phyloP scores from a whole-genome alignment of 64 coral and sea anemone species.

The Dendrophyllia cribrosa region DNA sequence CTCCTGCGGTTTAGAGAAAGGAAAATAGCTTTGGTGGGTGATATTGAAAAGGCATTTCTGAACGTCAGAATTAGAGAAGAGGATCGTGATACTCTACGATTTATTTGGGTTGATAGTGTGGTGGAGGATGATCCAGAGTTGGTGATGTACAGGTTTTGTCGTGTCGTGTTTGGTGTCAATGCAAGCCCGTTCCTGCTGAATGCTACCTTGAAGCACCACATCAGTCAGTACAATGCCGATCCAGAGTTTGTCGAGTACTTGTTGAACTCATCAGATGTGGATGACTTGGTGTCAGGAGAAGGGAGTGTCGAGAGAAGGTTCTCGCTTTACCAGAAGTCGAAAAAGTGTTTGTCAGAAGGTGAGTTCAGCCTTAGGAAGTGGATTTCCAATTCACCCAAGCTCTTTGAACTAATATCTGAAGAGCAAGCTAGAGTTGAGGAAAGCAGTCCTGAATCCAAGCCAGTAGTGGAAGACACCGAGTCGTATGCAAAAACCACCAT shows the following conservation, averaged over 20 bases:
- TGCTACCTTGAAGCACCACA: slow-evolving; percentile 49
- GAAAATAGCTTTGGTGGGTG: neutral
- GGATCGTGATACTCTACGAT: neutral
- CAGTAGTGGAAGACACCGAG: slow-evolving; percentile 34
- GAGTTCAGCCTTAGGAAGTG: slow-evolving; percentile 64
- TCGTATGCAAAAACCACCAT: neutral
- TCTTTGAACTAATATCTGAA: slow-evolving; percentile 45
- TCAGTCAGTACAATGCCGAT: slow-evolving; percentile 32
- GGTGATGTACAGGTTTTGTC: neutral
- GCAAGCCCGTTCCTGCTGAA: slow-evolving; percentile 19
- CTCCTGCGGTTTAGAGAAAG: neutral
- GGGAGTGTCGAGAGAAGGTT: neutral
- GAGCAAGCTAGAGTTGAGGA: slow-evolving; percentile 19
- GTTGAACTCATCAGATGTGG: slow-evolving; percentile 42
- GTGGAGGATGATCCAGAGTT: slow-evolving; percentile 6
- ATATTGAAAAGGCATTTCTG: slow-evolving; percentile 28
- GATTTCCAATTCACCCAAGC: slow-evolving; percentile 39
- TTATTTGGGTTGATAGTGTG: slow-evolving; percentile 16
- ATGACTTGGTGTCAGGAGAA: slow-evolving; percentile 55
- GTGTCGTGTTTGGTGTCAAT: neutral
- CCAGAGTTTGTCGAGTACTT: slow-evolving; percentile 37
- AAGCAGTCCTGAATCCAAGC: too few species aligned
- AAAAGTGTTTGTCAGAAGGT: slow-evolving; percentile 24
- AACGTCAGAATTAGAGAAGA: neutral
- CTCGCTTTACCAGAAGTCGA: slow-evolving; percentile 61